Base-by-base conservation (phyloP, 2,888 invertebrate genomes). In the Macroteleia sp. region DNA sequence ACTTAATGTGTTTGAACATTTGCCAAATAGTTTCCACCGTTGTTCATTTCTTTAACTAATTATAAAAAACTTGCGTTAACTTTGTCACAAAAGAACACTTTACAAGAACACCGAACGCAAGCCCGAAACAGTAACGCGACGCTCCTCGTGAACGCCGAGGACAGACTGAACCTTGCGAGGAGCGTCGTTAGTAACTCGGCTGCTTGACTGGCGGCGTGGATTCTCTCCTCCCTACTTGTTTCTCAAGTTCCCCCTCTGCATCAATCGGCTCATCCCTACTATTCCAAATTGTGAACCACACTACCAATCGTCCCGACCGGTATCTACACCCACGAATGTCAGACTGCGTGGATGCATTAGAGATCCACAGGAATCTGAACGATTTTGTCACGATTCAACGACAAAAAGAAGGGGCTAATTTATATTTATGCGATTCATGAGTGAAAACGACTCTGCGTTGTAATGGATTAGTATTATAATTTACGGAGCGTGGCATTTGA, bases 111-210 rank as follows among this genome's bases (percentile, higher is more conserved):
- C 54, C 16, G 50, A n/a, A n/a, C 54, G 54, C 8, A 12, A 2
- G 3, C 34, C 57, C 44, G 28, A 39, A 57, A 46, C 34, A 20
- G 41, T 46, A 39, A 22, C 66, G 61, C 56, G 32, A 67, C 77
- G 67, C 61, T 69, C 62, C 57, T 67, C 66, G 41, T 57, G 57
- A 71, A 73, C 50, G 74, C 52, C 67, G 76, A 61, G 74, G 66
- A 70, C 56, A 62, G 46, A 79, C 76, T 79, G 73, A 76, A 20
- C 36, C 54, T 39, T 19, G 69, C 75, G n/a, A 73, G 67, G 64
- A 78, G 85, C 79, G 82, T 79, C 82, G 86, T 85, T 85, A 85
- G 83, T 86, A 83, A 85, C 86, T 85, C 84, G 85, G 85, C 88
- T 85, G 85, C 85, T 82, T 86, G 85, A 86, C 87, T 87, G 86